Evolutionary conservation across 2,113 vertebrate species (phyloP), one percentile per base, ranked within the genome.

Genomic region (Mystacornis crossleyi): DNA sequence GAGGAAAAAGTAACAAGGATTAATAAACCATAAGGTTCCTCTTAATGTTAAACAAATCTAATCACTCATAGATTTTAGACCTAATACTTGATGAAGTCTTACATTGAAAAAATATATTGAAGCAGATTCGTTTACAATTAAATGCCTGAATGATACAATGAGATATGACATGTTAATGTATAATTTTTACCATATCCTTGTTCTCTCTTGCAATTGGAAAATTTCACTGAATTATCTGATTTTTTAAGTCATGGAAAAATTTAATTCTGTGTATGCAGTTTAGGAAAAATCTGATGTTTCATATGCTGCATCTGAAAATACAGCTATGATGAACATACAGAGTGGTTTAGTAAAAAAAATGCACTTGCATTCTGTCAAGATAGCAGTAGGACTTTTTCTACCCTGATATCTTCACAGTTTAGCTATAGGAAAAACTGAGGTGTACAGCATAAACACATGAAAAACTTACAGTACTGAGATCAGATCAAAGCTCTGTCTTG

Each of bases 401-500:
- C 29, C 79, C 61, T 87, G 47, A 26, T 90, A 75, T 69, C 28
- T 73, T 65, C 82, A 48, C 88, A 80, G 88, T 92, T 95, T 88
- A 94, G 45, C 45, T 90, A 86, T 83, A 80, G 62, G 82, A 88
- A 90, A 94, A 93, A 77, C 28, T 34, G 50, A 93, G 50, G 16
- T 61, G 18, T 90, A 86, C 54, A 89, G 50, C 45, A 58, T 83
- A 88, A 96, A 90, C 74, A 93, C 53, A 57, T 88, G 28, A 95
- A 96, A 94, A 93, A 61, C 84, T 85, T 89, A 43, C 2, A 77
- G 36, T 70, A 45, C 71, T 42, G 85, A 86, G 66, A 77, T 79
- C 17, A 90, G 82, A 96, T 96, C 92, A 96, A 92, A 97, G 90
- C 36, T 88, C n/a, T 80, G 45, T 70, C 95, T 92, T 83, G 64